Evolutionary conservation across 2,888 invertebrate genomes (phyloP).

Genomic region (Ornithoptera priamus): DNA sequence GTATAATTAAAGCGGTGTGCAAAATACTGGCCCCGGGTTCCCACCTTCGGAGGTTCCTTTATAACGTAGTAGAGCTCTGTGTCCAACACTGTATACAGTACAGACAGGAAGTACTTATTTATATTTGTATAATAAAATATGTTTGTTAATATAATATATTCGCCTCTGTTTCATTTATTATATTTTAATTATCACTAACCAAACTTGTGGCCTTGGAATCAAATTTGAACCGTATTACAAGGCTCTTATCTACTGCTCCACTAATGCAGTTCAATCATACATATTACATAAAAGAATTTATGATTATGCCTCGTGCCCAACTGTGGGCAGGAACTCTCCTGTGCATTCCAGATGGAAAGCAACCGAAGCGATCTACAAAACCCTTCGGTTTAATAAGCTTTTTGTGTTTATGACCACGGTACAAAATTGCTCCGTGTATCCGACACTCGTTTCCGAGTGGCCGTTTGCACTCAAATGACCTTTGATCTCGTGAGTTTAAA

Average conservation of each 20-base stretch:
- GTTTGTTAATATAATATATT: too few species aligned
- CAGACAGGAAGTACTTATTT: too few species aligned
- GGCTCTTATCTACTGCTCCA: too few species aligned
- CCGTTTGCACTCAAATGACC: slow-evolving; percentile 61
- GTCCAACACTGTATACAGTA: slow-evolving; percentile 34
- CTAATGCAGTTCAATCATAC: too few species aligned
- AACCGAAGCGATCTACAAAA: slow-evolving; percentile 20
- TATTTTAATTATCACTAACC: too few species aligned
- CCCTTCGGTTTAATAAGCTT: slow-evolving; percentile 49
- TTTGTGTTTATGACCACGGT: slow-evolving; percentile 48
- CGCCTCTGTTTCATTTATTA: too few species aligned
- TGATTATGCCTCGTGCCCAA: background rate
- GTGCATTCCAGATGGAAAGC: slow-evolving; percentile 12
- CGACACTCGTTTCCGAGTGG: slow-evolving; percentile 48
- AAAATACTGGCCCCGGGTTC: slow-evolving; percentile 51
- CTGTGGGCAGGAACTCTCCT: slow-evolving; percentile 5
- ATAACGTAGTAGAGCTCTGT: slow-evolving; percentile 38
- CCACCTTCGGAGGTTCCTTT: slow-evolving; percentile 45
- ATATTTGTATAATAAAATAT: too few species aligned
- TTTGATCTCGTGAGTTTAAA: slow-evolving; percentile 56
- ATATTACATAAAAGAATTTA: too few species aligned
- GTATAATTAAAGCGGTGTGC: slow-evolving; percentile 73
- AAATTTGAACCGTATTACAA: too few species aligned
- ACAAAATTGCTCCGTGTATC: slow-evolving; percentile 51
- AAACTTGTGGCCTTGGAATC: too few species aligned